phyloP scores from a whole-genome alignment of 2,888 invertebrate species.

The Furcula furcula region DNA sequence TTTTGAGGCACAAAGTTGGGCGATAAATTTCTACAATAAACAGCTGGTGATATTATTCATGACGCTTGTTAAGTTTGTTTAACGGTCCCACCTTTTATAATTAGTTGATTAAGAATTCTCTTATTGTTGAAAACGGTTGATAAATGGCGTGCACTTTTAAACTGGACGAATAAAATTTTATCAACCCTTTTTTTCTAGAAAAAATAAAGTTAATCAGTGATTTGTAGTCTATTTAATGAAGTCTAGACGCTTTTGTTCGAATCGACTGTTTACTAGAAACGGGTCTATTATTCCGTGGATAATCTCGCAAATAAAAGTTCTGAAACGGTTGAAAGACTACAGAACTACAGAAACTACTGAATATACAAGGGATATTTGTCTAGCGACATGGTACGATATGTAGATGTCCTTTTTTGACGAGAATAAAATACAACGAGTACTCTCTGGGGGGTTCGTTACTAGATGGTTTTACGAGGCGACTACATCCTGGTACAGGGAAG shows the following conservation, averaged over 20 bases:
- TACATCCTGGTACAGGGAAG: conserved; percentile 54
- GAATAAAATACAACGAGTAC: conserved; percentile 41
- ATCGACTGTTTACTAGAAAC: background rate
- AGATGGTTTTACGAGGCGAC: conserved; percentile 62
- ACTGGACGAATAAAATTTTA: conserved; percentile 10
- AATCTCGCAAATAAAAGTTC: background rate
- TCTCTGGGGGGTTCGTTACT: conserved; percentile 56
- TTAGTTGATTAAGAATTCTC: conserved; percentile 60
- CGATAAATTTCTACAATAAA: conserved; percentile 72
- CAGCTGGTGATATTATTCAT: conserved; percentile 75
- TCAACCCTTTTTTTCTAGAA: background rate
- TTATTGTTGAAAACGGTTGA: conserved; percentile 37
- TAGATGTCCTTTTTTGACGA: conserved; percentile 43
- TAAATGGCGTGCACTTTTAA: conserved; percentile 32
- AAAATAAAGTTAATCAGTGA: background rate
- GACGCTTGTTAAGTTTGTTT: conserved; percentile 70
- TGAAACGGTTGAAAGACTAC: background rate
- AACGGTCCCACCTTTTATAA: conserved; percentile 62
- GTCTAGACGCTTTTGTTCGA: background rate
- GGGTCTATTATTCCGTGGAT: background rate
- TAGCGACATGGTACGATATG: conserved; percentile 21
- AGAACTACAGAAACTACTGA: background rate
- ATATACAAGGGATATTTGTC: conserved; percentile 1
- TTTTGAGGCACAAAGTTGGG: conserved; percentile 63
- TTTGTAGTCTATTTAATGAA: background rate